Evolutionary conservation across 2,797 vertebrate genomes (phyloP).

Genomic region (Sphaeramia orbicularis): DNA sequence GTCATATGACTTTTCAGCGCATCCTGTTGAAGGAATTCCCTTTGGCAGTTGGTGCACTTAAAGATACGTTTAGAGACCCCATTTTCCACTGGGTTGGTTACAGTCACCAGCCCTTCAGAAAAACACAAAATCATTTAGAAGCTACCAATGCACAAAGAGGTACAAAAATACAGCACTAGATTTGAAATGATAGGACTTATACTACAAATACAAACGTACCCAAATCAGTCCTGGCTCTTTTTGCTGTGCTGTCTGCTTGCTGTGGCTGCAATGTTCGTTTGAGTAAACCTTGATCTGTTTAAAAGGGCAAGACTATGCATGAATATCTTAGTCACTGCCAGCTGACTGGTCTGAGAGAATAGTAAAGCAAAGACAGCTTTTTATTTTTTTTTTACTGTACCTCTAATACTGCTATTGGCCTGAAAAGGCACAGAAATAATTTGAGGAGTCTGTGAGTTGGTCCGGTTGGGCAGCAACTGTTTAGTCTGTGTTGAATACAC

Average conservation of each 20-base stretch:
- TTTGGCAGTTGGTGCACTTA: conserved; percentile 93
- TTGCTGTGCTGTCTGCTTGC: conserved; percentile 67
- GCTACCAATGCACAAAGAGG: background rate
- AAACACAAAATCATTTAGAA: conserved; percentile 13
- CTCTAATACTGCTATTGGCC: conserved; percentile 47
- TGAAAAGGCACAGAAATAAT: conserved; percentile 44
- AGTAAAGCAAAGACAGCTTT: background rate
- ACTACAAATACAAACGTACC: conserved; percentile 49
- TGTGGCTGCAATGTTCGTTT: conserved; percentile 80
- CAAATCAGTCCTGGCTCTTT: conserved; percentile 83
- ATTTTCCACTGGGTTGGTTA: conserved; percentile 84
- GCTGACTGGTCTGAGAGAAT: background rate
- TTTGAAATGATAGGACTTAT: background rate
- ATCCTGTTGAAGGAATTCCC: conserved; percentile 89
- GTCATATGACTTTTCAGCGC: conserved; percentile 90
- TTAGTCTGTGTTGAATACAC: conserved; percentile 56
- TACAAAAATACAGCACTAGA: background rate
- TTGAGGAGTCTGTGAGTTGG: conserved; percentile 53
- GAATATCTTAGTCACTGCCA: background rate
- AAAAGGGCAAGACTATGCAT: conserved; percentile 16
- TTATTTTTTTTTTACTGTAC: conserved; percentile 35
- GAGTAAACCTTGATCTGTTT: conserved; percentile 71
- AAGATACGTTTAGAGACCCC: conserved; percentile 82
- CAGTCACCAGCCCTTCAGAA: conserved; percentile 70
- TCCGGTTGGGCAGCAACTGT: conserved; percentile 42